These are phyloP conservation scores for Oreochromis grahami DNA, from an alignment of 2,797 vertebrate species.

Conservation along the genomic window DNA sequence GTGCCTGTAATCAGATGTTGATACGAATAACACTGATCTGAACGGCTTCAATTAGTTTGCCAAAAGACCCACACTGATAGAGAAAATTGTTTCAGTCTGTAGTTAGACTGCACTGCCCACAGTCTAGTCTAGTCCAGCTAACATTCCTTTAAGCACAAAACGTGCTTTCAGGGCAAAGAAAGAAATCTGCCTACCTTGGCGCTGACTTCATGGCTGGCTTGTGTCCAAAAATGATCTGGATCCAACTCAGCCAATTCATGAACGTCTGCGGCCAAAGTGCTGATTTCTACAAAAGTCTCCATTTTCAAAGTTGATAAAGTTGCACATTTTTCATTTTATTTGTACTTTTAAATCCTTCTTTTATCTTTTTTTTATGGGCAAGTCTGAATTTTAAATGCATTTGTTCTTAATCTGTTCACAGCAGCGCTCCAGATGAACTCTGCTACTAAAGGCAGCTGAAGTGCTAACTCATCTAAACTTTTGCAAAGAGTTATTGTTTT, in stretches of 20 bases:
- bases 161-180: slow-evolving; percentile 38
- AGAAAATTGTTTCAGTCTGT: background rate
- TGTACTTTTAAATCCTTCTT: background rate
- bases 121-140: slow-evolving; percentile 19
- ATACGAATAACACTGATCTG: background rate
- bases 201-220: slow-evolving; percentile 34
- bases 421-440: background rate
- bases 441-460: background rate
- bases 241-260: slow-evolving; percentile 2
- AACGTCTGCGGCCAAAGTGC: slow-evolving; percentile 2
- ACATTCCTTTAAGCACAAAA: slow-evolving; percentile 42
- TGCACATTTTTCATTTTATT: background rate
- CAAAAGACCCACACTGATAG: background rate
- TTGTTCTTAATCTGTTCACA: background rate
- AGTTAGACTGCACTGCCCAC: background rate
- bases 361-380: background rate
- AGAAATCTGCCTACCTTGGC: slow-evolving; percentile 36
- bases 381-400: background rate
- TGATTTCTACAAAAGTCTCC: slow-evolving; percentile 11
- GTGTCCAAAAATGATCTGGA: slow-evolving; percentile 11
- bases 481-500: slow-evolving; percentile 8
- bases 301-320: background rate
- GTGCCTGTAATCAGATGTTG: background rate
- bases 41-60: background rate
- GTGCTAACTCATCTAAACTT: background rate